Evolutionary conservation across 2,797 vertebrate species (phyloP).

Genomic region (Neosalanx taihuensis): DNA sequence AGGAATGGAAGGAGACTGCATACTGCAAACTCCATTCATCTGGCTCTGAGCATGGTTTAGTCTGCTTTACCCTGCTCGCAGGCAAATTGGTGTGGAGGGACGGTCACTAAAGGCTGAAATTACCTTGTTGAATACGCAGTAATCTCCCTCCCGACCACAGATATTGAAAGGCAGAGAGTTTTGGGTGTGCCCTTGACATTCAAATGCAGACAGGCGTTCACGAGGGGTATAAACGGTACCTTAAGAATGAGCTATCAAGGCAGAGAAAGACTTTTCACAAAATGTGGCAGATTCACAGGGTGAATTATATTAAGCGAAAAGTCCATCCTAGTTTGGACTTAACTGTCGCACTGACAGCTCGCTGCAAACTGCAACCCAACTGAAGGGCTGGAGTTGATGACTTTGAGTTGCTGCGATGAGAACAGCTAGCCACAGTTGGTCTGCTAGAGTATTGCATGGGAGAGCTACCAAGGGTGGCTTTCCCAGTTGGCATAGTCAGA

Average conservation of each 20-base stretch:
- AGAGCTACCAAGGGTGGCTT: slow-evolving; percentile 9
- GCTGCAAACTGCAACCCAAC: neutral
- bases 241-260: neutral
- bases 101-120: slow-evolving; percentile 40
- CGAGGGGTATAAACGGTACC: slow-evolving; percentile 11
- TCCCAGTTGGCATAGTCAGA: slow-evolving; percentile 28
- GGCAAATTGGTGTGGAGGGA: slow-evolving; percentile 39
- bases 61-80: slow-evolving; percentile 22
- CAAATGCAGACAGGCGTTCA: slow-evolving; percentile 38
- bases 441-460: neutral
- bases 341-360: neutral
- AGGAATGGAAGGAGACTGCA: slow-evolving; percentile 24
- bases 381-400: neutral
- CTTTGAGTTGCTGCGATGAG: neutral
- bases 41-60: slow-evolving; percentile 23
- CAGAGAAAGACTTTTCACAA: too few relatives aligned
- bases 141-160: slow-evolving; percentile 29
- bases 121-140: slow-evolving; percentile 41
- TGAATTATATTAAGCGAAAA: too few relatives aligned
- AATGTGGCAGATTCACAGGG: too few relatives aligned
- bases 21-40: slow-evolving; percentile 49
- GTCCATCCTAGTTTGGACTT: neutral
- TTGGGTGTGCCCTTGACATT: slow-evolving; percentile 45
- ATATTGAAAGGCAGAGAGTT: slow-evolving; percentile 24
- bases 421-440: neutral